Conservation (phyloP, 2,797 vertebrate genomes). For the Spinibarbus caldwelli region DNA sequence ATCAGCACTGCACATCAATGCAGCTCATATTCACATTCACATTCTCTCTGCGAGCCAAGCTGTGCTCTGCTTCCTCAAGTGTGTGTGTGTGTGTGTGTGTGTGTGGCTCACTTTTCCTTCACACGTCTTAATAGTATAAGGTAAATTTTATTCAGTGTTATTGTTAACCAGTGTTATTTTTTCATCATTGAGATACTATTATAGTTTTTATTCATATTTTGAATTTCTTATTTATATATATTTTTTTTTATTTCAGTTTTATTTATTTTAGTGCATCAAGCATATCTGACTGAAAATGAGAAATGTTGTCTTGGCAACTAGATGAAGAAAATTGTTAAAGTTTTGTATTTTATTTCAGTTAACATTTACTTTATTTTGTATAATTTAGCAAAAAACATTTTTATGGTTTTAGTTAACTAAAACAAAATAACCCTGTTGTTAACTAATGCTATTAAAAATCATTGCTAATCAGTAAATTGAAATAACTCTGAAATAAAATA, state of each 20-base stretch:
- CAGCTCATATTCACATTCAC: constrained; percentile 36
- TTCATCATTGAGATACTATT: background rate
- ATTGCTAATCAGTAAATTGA: background rate
- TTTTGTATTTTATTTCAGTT: background rate
- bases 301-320: background rate
- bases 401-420: background rate
- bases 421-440: background rate
- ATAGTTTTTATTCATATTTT: too few species aligned
- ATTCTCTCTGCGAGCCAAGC: constrained; percentile 55
- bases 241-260: background rate
- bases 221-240: background rate
- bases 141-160: background rate
- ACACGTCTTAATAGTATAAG: background rate
- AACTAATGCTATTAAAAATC: background rate
- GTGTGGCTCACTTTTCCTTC: background rate
- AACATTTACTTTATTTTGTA: background rate
- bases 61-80: constrained; percentile 69
- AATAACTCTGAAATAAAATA: background rate
- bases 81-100: constrained; percentile 22
- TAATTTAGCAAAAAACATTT: background rate
- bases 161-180: background rate
- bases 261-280: background rate
- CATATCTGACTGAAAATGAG: background rate
- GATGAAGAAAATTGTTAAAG: background rate
- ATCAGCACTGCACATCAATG: constrained; percentile 43